These are phyloP conservation scores for Camponotus floridanus DNA, from an alignment of 1,140 invertebrate genomes.

Conservation along the genomic window DNA sequence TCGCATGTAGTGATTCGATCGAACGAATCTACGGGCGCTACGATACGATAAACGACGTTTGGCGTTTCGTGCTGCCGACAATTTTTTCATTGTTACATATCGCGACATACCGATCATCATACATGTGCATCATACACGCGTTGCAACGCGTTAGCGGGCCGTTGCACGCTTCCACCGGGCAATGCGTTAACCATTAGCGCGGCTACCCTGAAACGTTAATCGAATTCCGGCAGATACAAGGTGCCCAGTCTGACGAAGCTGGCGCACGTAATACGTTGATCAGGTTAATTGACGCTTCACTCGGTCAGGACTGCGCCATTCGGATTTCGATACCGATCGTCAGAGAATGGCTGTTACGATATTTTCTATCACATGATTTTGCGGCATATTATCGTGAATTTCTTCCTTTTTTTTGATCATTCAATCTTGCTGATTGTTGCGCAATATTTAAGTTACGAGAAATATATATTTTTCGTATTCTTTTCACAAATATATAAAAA, in stretches of 20 bases:
- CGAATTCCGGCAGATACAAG: constrained; percentile 69
- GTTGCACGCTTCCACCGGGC: constrained; percentile 34
- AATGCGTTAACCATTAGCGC: constrained; percentile 66
- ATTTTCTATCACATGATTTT: not conserved
- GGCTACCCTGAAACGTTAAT: constrained; percentile 67
- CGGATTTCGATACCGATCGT: constrained; percentile 65
- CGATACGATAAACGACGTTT: constrained; percentile 55
- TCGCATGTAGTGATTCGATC: constrained; percentile 46
- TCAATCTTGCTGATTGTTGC: not conserved
- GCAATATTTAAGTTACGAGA: not conserved
- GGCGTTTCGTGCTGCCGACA: constrained; percentile 45
- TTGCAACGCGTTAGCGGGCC: constrained; percentile 39
- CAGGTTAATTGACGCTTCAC: constrained; percentile 75
- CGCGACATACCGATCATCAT: constrained; percentile 6
- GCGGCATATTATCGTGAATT: not conserved
- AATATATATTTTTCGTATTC: too few relatives aligned
- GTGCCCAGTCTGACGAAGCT: constrained; percentile 67
- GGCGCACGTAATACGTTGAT: constrained; percentile 75
- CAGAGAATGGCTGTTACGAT: constrained; percentile 22
- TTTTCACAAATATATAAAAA: constrained; percentile 1
- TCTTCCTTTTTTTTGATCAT: not conserved
- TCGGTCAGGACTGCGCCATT: constrained; percentile 64
- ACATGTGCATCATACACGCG: constrained; percentile 1
- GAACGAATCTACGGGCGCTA: constrained; percentile 6
- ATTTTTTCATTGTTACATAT: constrained; percentile 33